Conservation (phyloP, 1,140 invertebrate species). For the Tetraneura akinire region DNA sequence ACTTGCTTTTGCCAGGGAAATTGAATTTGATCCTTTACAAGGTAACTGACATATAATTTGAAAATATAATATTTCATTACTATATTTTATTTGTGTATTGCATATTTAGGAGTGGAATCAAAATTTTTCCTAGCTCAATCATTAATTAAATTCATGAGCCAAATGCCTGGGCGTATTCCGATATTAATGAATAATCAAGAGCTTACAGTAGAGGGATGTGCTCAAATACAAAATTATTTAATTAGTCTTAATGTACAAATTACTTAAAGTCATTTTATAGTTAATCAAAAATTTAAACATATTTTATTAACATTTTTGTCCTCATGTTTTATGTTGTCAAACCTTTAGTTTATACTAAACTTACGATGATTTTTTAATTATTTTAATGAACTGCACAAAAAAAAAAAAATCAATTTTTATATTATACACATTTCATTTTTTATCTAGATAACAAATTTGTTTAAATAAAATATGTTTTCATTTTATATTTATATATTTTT, state of each 20-base stretch:
- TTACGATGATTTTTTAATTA: too few relatives aligned
- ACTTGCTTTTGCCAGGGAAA: constrained; percentile 78
- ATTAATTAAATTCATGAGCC: constrained; percentile 60
- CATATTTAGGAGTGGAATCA: constrained; percentile 60
- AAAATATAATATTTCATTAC: too few relatives aligned
- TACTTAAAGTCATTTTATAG: not conserved
- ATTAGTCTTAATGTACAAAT: constrained; percentile 59
- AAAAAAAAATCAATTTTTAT: too few relatives aligned
- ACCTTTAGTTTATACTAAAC: too few relatives aligned
- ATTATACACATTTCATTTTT: too few relatives aligned
- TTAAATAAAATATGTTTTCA: too few relatives aligned
- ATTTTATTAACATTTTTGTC: too few relatives aligned
- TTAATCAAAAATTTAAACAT: too few relatives aligned
- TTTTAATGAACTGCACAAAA: too few relatives aligned
- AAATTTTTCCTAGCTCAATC: constrained; percentile 62
- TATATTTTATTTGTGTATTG: constrained; percentile 13
- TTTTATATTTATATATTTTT: too few relatives aligned
- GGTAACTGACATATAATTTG: constrained; percentile 59
- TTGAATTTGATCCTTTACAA: constrained; percentile 71
- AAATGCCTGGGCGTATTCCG: constrained; percentile 61
- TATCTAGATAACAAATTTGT: too few relatives aligned
- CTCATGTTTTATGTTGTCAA: too few relatives aligned
- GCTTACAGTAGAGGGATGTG: constrained; percentile 54
- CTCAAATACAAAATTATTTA: constrained; percentile 61
- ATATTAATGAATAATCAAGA: constrained; percentile 54